Evolutionary conservation across 2,797 vertebrate species (phyloP), one percentile per base, ranked within the genome.

Genomic region (Chiroxiphia lanceolata): DNA sequence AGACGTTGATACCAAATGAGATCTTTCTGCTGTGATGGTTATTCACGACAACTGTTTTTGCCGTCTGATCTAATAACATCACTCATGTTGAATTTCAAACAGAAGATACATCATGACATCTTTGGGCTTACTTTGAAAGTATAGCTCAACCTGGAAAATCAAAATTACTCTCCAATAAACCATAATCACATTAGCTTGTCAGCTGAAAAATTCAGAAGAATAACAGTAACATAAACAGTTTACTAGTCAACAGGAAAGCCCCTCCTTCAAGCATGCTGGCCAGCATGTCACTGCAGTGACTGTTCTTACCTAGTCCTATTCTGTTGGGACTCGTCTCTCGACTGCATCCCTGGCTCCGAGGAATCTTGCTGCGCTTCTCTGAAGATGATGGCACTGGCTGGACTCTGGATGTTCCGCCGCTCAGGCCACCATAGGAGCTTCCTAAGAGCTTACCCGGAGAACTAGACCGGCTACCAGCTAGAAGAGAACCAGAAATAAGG

Each of bases 271-370:
- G 53, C 42, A 51, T 0, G 0, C 6, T 0, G 2, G 33, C 13
- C 56, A 74, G 72, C 15, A 3, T 1, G 11, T 16, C 78, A 33
- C 42, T 50, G 61, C 64, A 71, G 70, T 18, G 60, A 88, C 68
- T 85, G 40, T 15, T 64, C 98, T 98, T 98, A 99, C 99, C 99
- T 94, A 99, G 95, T 96, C 98, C 99, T 97, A 99, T 96, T 65
- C 99, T 97, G 98, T 97, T 99, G 91, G 99, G 99, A 97, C 99
- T 99, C 36, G 99, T 99, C 97, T 99, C 99, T 23, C 99, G 98
- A 95, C 99, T 99, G 98, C 99, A 99, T 61, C 99, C 99, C 96
- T 99, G 99, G 97, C 99, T 99, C 91, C 99, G 99, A 27, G 99
- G 99, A 94, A 99, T 98, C 97, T 99, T 98, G 98, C 98, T 98